Evolutionary conservation across 2,113 vertebrate species (phyloP).

Genomic region (Clinocottus analis): DNA sequence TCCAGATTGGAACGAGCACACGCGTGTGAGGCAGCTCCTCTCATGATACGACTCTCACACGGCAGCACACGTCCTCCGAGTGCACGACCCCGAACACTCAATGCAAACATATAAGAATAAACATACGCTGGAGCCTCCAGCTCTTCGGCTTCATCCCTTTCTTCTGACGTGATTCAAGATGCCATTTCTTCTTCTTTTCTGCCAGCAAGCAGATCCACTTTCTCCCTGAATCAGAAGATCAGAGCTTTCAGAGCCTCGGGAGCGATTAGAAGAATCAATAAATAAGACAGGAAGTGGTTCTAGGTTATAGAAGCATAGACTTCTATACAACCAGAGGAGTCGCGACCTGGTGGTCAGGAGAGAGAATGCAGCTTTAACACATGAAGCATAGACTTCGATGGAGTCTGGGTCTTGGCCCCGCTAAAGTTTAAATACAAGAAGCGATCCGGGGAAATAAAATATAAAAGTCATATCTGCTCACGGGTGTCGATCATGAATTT

Average conservation of each 20-base stretch:
- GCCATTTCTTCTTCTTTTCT: neutral
- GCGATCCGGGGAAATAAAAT: too few species aligned
- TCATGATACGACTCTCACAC: neutral
- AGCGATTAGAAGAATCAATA: too few species aligned
- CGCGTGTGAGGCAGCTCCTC: too few species aligned
- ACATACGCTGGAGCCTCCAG: neutral
- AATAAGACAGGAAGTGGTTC: neutral
- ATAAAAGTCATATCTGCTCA: too few species aligned
- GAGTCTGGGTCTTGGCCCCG: too few species aligned
- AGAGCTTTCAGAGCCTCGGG: neutral
- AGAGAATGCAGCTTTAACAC: too few species aligned
- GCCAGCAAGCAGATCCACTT: neutral
- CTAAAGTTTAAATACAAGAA: too few species aligned
- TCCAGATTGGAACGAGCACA: too few species aligned
- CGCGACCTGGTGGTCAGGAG: too few species aligned
- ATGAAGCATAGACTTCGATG: too few species aligned
- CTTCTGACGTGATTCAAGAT: conserved; percentile 1
- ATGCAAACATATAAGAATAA: neutral
- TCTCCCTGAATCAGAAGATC: neutral
- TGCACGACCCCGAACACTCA: neutral
- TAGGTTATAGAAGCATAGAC: neutral
- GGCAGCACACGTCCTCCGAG: neutral
- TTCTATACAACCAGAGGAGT: too few species aligned
- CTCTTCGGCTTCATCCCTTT: neutral
- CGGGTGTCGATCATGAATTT: too few species aligned